These are phyloP conservation scores for Acanthochromis polyacanthus DNA, from an alignment of 2,113 vertebrate genomes.

Conservation along the genomic window DNA sequence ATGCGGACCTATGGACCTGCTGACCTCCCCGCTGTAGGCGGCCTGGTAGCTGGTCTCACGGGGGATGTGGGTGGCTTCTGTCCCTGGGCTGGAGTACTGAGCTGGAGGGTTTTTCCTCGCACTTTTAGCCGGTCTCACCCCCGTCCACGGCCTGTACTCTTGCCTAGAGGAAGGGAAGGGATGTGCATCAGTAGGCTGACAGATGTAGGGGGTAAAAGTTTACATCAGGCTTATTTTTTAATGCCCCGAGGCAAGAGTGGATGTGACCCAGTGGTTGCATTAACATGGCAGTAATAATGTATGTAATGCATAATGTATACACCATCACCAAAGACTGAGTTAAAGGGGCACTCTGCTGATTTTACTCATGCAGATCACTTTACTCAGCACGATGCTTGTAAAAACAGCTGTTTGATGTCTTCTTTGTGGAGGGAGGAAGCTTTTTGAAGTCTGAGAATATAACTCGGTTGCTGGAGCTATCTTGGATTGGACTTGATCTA, in stretches of 20 bases:
- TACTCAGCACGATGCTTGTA: no score
- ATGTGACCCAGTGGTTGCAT: not conserved
- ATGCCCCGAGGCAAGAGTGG: not conserved
- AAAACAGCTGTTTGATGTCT: no score
- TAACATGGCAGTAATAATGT: no score
- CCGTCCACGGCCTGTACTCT: constrained; percentile 91
- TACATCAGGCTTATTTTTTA: no score
- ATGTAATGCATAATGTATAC: not conserved
- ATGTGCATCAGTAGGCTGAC: constrained; percentile 11
- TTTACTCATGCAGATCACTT: no score
- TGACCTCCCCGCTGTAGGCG: constrained; percentile 83
- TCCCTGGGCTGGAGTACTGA: constrained; percentile 79
- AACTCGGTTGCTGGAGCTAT: no score
- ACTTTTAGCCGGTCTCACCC: constrained; percentile 88
- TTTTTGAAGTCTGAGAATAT: no score
- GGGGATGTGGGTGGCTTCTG: constrained; percentile 72
- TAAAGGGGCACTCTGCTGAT: not conserved
- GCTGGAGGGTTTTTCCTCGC: constrained; percentile 85
- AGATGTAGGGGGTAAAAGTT: not conserved
- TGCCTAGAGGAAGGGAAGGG: constrained; percentile 81
- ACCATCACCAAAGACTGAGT: not conserved
- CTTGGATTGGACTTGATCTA: no score
- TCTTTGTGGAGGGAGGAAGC: no score
- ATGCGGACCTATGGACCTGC: constrained; percentile 67
- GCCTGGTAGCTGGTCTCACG: constrained; percentile 90